Evolutionary conservation across 2,888 invertebrate species (phyloP).

Genomic region (Azorinus chamasolen): DNA sequence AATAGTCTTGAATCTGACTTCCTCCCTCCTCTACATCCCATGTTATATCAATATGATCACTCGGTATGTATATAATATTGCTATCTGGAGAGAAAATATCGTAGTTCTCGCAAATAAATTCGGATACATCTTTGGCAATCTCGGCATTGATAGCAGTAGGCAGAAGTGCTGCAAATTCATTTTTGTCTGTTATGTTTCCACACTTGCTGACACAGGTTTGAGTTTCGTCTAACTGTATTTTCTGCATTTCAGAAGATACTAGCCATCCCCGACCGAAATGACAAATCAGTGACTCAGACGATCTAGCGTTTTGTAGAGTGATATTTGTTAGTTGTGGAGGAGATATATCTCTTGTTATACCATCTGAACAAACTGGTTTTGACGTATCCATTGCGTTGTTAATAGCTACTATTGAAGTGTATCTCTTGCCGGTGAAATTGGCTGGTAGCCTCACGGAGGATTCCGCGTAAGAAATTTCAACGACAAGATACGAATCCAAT

Average conservation of each 20-base stretch:
- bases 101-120: constrained; percentile 33
- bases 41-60: constrained; percentile 52
- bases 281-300: constrained; percentile 19
- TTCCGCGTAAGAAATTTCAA: constrained; percentile 1
- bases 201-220: background rate
- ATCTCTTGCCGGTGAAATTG: constrained; percentile 57
- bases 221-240: constrained; percentile 1
- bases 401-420: constrained; percentile 71
- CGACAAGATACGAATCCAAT: constrained; percentile 1
- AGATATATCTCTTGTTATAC: constrained; percentile 52
- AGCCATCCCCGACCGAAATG: constrained; percentile 10
- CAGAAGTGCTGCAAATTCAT: constrained; percentile 8
- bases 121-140: constrained; percentile 34
- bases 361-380: constrained; percentile 71
- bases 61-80: constrained; percentile 49
- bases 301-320: constrained; percentile 36
- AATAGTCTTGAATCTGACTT: constrained; percentile 61
- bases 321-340: constrained; percentile 52
- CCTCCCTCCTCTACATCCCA: constrained; percentile 53
- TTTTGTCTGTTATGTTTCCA: background rate
- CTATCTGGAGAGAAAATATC: constrained; percentile 5
- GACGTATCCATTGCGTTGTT: constrained; percentile 76
- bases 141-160: background rate
- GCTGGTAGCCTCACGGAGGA: constrained; percentile 2
- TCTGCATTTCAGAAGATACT: constrained; percentile 1